These are phyloP conservation scores for Diadophis punctatus DNA, from an alignment of 2,113 vertebrate species.

Conservation along the genomic window DNA sequence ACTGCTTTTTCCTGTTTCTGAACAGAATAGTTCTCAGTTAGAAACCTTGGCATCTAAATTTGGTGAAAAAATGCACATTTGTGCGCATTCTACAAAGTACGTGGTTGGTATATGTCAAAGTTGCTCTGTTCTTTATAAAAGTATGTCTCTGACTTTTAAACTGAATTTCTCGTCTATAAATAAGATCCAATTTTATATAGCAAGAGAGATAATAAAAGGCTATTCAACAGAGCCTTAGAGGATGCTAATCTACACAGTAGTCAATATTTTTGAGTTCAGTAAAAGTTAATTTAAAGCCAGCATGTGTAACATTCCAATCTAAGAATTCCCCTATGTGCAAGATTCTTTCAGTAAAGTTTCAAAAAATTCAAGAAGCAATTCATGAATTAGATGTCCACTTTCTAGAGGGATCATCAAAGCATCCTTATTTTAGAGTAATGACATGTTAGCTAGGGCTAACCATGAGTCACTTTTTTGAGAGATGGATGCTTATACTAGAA, in stretches of 20 bases:
- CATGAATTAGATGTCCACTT: neutral
- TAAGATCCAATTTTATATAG: conserved; percentile 29
- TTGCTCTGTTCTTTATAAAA: conserved; percentile 7
- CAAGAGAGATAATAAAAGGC: neutral
- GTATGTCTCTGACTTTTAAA: conserved; percentile 20
- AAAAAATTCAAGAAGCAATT: neutral
- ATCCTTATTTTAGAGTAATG: neutral
- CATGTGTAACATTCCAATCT: neutral
- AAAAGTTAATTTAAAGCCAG: neutral
- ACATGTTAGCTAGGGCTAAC: neutral
- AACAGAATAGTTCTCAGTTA: conserved; percentile 45
- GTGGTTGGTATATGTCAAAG: conserved; percentile 13
- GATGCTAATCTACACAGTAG: neutral
- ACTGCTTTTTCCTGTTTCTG: conserved; percentile 40
- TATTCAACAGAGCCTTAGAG: neutral
- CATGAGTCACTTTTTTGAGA: neutral
- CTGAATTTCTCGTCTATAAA: conserved; percentile 6
- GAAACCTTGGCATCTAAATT: conserved; percentile 29
- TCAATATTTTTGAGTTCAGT: neutral
- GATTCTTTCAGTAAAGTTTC: neutral
- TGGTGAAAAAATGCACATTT: neutral
- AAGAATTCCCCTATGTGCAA: neutral
- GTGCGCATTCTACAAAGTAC: conserved; percentile 22
- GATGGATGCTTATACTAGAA: too few species aligned
- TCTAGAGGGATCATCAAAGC: neutral